Percentiles rank a stretch among this genome's conserved stretches.
Evolutionary conservation across 2,888 invertebrate species (phyloP).

Genomic region (Gandaritis pyraliata): DNA sequence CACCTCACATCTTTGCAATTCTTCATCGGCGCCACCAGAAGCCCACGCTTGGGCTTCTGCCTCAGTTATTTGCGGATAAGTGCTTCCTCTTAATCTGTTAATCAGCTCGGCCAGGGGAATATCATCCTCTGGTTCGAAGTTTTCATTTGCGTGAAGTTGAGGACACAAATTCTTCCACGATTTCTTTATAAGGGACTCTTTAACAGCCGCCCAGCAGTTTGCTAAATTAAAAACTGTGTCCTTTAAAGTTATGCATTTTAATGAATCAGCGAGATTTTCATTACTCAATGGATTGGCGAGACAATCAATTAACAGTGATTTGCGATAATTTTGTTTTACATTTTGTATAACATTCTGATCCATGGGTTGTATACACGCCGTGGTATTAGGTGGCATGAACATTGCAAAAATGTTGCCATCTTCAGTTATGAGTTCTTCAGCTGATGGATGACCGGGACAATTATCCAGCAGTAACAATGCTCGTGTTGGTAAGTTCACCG

Average conservation of each 20-base stretch:
- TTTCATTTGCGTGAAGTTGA: conserved; percentile 8
- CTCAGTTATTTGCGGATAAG: conserved; percentile 7
- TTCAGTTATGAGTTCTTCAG: conserved; percentile 3
- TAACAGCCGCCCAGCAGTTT: conserved; percentile 32
- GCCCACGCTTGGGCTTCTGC: conserved; percentile 34
- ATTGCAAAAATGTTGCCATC: conserved; percentile 4
- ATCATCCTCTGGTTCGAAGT: conserved; percentile 22
- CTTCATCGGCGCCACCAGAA: conserved; percentile 18
- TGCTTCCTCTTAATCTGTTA: conserved; percentile 14
- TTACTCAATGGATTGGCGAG: conserved; percentile 6
- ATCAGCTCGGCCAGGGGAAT: conserved; percentile 15
- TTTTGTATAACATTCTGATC: conserved; percentile 13
- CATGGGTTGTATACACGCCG: conserved; percentile 8
- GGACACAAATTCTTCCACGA: conserved; percentile 16
- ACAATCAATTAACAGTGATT: conserved; percentile 9
- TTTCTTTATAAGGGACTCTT: conserved; percentile 22
- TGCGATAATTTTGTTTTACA: background rate
- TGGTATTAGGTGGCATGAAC: conserved; percentile 11
- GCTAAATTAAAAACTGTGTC: conserved; percentile 33
- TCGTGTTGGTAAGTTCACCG: conserved; percentile 7
- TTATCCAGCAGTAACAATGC: conserved; percentile 11
- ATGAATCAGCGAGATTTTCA: conserved; percentile 16
- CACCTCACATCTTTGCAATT: conserved; percentile 41
- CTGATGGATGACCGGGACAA: conserved; percentile 8
- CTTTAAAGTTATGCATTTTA: conserved; percentile 32